phyloP scores from a whole-genome alignment of 2,113 vertebrate genomes.

The Carassius gibelio region DNA sequence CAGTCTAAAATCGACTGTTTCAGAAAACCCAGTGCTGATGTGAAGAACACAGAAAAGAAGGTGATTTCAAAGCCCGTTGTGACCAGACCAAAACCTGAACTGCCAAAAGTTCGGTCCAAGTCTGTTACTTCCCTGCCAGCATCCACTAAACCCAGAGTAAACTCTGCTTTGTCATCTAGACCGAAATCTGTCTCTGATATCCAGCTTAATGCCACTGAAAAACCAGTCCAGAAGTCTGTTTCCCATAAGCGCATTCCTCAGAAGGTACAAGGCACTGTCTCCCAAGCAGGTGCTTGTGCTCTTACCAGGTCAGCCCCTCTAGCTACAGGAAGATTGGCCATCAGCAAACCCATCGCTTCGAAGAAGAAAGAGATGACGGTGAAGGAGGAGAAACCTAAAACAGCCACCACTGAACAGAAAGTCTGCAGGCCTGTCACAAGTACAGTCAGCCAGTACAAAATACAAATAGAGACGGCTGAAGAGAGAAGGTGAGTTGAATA shows the following conservation, averaged over 20 bases:
- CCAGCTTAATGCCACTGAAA: slow-evolving; percentile 37
- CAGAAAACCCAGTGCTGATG: slow-evolving; percentile 72
- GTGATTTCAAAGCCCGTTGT: slow-evolving; percentile 50
- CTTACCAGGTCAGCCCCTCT: slow-evolving; percentile 37
- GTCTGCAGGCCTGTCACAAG: slow-evolving; percentile 62
- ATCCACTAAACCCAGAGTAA: slow-evolving; percentile 35
- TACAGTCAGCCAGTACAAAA: slow-evolving; percentile 66
- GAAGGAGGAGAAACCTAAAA: slow-evolving; percentile 58
- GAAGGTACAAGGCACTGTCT: slow-evolving; percentile 42
- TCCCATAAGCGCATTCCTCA: slow-evolving; percentile 13
- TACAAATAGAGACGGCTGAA: slow-evolving; percentile 71
- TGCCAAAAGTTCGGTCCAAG: slow-evolving; percentile 44
- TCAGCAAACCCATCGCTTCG: slow-evolving; percentile 52
- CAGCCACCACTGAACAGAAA: slow-evolving; percentile 61
- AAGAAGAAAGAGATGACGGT: slow-evolving; percentile 52
- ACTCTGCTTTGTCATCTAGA: slow-evolving; percentile 21
- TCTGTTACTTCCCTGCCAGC: slow-evolving; percentile 24
- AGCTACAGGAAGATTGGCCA: slow-evolving; percentile 20
- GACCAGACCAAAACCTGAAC: slow-evolving; percentile 47
- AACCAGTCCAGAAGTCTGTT: slow-evolving; percentile 17
- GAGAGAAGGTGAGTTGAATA: slow-evolving; percentile 77
- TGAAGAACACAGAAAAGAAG: slow-evolving; percentile 51
- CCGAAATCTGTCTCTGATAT: slow-evolving; percentile 55
- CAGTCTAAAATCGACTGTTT: slow-evolving; percentile 90
- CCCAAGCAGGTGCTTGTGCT: slow-evolving; percentile 22